phyloP scores from a whole-genome alignment of 2,113 vertebrate genomes.

The Engystomops pustulosus region DNA sequence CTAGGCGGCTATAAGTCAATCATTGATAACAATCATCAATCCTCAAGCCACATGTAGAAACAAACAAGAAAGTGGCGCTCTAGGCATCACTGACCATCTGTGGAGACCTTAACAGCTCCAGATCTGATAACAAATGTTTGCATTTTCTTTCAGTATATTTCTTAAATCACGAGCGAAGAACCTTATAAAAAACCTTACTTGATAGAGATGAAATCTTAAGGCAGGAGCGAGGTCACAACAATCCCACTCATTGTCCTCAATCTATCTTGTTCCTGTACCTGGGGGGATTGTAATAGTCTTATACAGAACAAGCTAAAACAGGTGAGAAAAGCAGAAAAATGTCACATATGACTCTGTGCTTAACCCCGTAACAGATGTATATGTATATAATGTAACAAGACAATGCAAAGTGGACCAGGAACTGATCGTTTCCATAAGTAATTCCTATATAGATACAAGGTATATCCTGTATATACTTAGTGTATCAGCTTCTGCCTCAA shows the following conservation, averaged over 20 bases:
- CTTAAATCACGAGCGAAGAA: background rate
- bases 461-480: no score
- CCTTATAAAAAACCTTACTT: background rate
- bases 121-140: background rate
- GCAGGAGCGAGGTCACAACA: background rate
- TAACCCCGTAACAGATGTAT: background rate
- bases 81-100: no score
- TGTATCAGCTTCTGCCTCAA: no score
- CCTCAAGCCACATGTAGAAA: no score
- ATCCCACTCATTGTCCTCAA: background rate
- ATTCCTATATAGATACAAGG: no score
- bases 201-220: background rate
- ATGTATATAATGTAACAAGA: background rate
- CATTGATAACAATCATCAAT: no score
- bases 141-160: background rate
- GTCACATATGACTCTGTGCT: background rate
- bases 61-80: no score
- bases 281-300: conserved; percentile 8
- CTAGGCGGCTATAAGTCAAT: no score
- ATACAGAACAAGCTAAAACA: background rate
- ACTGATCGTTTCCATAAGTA: no score
- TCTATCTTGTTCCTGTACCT: background rate
- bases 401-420: no score
- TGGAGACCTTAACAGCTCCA: background rate
- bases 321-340: conserved; percentile 11